These are phyloP conservation scores for Drosophila repletoides DNA, from an alignment of 1,140 invertebrate species.

Conservation along the genomic window DNA sequence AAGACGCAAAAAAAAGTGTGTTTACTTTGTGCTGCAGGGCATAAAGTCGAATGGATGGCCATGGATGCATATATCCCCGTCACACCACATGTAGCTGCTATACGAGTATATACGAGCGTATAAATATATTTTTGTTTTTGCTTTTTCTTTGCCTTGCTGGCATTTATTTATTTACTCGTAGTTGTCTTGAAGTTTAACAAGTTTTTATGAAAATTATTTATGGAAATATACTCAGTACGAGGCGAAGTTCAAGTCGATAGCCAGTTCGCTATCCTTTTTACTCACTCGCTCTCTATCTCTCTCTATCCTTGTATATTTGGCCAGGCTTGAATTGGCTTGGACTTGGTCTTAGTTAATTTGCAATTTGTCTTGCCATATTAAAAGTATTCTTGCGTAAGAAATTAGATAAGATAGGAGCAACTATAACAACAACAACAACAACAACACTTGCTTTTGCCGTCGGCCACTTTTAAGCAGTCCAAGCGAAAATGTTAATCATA, in stretches of 20 bases:
- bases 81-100: constrained; percentile 25
- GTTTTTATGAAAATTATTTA: constrained; percentile 71
- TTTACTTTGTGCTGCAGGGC: constrained; percentile 62
- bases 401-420: constrained; percentile 33
- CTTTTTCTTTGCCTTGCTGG: background rate
- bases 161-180: constrained; percentile 63
- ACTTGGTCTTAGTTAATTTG: constrained; percentile 31
- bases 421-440: background rate
- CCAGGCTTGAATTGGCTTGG: background rate
- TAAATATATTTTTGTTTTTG: constrained; percentile 12
- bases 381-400: constrained; percentile 51
- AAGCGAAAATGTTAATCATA: constrained; percentile 59
- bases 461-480: constrained; percentile 37
- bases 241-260: background rate
- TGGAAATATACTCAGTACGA: constrained; percentile 26
- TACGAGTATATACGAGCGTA: background rate
- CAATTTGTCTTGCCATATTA: constrained; percentile 58
- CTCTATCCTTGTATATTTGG: constrained; percentile 24
- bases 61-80: constrained; percentile 3
- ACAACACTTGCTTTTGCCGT: constrained; percentile 13
- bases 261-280: no score
- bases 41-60: constrained; percentile 47
- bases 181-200: constrained; percentile 65
- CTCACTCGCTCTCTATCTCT: background rate
- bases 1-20: constrained; percentile 32